Base-by-base conservation (phyloP, 2,888 invertebrate genomes). In the Drosophila testacea region DNA sequence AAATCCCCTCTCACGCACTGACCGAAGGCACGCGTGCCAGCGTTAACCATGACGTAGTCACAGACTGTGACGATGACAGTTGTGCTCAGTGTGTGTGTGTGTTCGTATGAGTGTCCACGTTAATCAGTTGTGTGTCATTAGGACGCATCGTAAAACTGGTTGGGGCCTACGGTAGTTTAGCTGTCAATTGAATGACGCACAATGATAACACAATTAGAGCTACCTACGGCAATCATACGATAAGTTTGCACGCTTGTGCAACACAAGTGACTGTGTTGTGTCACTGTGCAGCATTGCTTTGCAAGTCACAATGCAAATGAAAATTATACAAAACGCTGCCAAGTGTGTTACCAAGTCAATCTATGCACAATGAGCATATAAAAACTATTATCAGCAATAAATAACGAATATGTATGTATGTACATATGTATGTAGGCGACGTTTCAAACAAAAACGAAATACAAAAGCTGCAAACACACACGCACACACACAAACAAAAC, bases 341-440 rank as follows among this genome's bases (percentile, higher is more conserved):
- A 76, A 73, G 76, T 51, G 74, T 56, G 78, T 32, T 16, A 55
- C 39, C 46, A 60, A 48, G 47, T 44, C 57, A 34, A 79, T 68
- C 59, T 60, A 62, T 38, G 44, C 56, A 50, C 13, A 27, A 32
- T 9, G 11, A 41, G 41, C 16, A 41, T 10, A 22, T 41, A 10
- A 66, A 61, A 66, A 61, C 36, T 47, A 83, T 83, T 83, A 82
- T 82, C 86, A 80, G 83, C 77, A 56, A 32, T 42, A 50, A 61
- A 54, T 44, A 50, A n/a, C 9, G 28, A 28, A 11, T 27, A 11
- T 38, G 10, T 48, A n/a, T 32, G 47, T 28, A 34, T 9, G 46
- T 59, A 52, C 52, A 47, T 13, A 34, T 5, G 39, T 59, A 52
- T 54, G 48, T 66, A 50, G 39, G 50, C 52, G 63, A 38, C 50